Evolutionary conservation across 2,113 vertebrate species (phyloP).

Genomic region (Centropus unirufus): DNA sequence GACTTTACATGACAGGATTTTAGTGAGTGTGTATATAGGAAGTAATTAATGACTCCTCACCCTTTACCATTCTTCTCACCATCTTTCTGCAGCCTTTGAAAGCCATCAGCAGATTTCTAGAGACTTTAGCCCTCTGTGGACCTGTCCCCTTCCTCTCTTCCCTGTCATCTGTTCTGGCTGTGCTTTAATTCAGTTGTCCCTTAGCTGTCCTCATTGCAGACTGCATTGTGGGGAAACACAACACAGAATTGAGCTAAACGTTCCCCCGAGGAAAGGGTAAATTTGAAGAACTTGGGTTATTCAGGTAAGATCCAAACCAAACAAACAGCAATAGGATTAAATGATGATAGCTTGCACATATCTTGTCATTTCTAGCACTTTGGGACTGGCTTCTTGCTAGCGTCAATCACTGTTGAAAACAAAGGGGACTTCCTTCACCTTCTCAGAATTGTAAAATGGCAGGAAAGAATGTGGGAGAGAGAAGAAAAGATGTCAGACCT

Average conservation of each 20-base stretch:
- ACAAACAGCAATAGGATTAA: neutral
- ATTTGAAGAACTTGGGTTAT: neutral
- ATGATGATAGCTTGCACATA: neutral
- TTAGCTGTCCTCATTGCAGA: neutral
- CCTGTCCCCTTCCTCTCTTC: neutral
- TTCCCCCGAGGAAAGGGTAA: neutral
- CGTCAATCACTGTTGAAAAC: slow-evolving; percentile 19
- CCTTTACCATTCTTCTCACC: neutral
- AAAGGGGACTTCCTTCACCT: neutral
- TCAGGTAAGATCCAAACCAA: neutral
- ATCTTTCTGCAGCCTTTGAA: neutral
- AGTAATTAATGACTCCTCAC: neutral
- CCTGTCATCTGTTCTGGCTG: neutral
- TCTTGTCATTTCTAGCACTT: slow-evolving; percentile 16
- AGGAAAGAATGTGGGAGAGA: neutral
- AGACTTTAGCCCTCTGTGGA: neutral
- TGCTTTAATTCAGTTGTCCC: neutral
- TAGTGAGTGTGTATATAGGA: neutral
- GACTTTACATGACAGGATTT: neutral
- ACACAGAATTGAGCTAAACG: neutral
- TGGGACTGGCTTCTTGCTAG: neutral
- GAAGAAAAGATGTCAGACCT: neutral
- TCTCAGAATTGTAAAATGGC: neutral
- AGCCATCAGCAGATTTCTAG: neutral
- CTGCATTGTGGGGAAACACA: neutral